A percentile compares a stretch with the other conserved stretches of the same genome.
Conservation (phyloP, 2,113 vertebrate genomes). For the Eptesicus fuscus region DNA sequence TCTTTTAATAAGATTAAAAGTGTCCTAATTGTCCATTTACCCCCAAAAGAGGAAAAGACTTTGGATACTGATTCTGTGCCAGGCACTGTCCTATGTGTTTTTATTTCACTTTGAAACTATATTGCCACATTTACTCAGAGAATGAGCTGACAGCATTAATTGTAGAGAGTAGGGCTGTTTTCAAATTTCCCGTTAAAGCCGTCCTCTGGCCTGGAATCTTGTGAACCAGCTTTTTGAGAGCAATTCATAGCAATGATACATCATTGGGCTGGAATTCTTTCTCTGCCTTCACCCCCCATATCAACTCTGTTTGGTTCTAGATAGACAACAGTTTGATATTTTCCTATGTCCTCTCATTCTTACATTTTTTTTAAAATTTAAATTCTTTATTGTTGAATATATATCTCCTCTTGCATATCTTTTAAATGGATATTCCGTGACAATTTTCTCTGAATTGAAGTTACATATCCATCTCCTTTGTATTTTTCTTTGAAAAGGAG, state of each 20-base stretch:
- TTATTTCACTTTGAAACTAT: background rate
- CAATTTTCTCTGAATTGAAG: constrained; percentile 7
- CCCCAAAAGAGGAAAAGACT: background rate
- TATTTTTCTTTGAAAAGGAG: background rate
- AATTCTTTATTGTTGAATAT: no score
- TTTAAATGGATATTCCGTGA: background rate
- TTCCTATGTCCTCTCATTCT: background rate
- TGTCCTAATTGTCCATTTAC: background rate
- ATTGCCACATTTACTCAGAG: background rate
- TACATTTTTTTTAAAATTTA: background rate
- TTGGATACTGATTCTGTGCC: background rate
- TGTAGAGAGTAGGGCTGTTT: background rate
- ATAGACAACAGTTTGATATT: background rate
- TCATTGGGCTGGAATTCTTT: background rate
- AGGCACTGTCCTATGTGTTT: background rate
- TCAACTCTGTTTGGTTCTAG: background rate
- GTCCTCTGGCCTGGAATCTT: background rate
- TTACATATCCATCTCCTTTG: background rate
- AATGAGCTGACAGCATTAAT: background rate
- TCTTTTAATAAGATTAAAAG: background rate
- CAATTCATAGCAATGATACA: background rate
- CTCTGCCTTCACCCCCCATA: background rate
- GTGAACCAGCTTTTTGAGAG: background rate
- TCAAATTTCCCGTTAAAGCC: background rate
- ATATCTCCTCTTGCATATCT: background rate